phyloP scores from a whole-genome alignment of 2,113 vertebrate species.

The Sphaerodactylus townsendi region DNA sequence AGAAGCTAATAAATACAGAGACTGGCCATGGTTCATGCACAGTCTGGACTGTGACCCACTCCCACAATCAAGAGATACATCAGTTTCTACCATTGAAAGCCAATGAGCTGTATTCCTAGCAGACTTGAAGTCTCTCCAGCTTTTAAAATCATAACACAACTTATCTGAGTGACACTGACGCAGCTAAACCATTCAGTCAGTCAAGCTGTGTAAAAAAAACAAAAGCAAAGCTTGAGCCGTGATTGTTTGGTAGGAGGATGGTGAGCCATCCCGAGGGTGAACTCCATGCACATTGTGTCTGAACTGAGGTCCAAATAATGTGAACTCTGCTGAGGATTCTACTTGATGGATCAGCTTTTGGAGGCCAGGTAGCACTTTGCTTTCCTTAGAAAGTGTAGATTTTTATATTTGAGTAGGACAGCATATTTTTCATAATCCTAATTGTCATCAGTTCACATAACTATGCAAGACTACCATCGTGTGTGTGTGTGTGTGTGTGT shows the following conservation, averaged over 20 bases:
- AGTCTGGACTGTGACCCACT: too few species aligned
- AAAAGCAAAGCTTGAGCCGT: not conserved
- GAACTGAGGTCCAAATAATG: not conserved
- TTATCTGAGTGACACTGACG: not conserved
- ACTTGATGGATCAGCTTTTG: not conserved
- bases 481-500: not conserved
- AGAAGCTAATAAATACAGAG: too few species aligned
- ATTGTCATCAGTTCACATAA: not conserved
- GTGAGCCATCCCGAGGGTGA: not conserved
- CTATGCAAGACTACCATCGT: not conserved
- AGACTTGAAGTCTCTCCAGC: not conserved
- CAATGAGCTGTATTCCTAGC: not conserved
- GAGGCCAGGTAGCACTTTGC: not conserved
- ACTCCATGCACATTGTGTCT: not conserved
- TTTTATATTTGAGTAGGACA: not conserved
- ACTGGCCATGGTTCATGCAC: not conserved
- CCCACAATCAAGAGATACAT: not conserved
- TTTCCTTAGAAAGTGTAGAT: not conserved
- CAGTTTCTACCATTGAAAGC: not conserved
- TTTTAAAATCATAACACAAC: not conserved
- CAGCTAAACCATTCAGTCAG: not conserved
- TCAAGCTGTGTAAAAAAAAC: not conserved
- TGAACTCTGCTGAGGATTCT: not conserved
- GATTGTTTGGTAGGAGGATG: not conserved
- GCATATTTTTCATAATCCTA: not conserved